Conservation (phyloP, 2,797 vertebrate species). For the Ceryle rudis region DNA sequence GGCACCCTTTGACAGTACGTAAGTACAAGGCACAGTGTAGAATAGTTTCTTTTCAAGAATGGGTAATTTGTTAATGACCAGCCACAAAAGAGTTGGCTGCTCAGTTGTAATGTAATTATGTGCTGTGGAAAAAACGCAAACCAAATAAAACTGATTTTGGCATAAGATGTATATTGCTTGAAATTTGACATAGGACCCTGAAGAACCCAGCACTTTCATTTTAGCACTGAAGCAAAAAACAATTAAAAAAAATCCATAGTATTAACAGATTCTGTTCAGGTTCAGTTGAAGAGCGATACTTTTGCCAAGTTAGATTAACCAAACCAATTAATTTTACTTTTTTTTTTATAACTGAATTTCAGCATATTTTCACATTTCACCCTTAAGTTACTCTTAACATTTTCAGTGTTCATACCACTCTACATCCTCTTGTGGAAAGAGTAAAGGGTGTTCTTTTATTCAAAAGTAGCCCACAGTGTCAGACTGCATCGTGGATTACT, state of each 20-base stretch:
- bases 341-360: not conserved
- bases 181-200: not conserved
- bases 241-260: not conserved
- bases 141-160: not conserved
- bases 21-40: not conserved
- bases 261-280: not conserved
- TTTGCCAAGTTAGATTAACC: not conserved
- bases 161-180: not conserved
- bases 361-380: not conserved
- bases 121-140: rapidly evolving
- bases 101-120: not conserved
- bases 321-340: not conserved
- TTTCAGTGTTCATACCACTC: not conserved
- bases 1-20: not conserved
- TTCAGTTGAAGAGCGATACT: not conserved
- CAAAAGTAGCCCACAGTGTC: not conserved
- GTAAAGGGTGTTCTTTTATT: not conserved
- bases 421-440: not conserved
- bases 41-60: not conserved
- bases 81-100: not conserved
- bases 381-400: not conserved
- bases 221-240: not conserved
- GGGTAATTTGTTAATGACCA: not conserved
- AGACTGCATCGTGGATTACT: not conserved
- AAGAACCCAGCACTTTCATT: not conserved